Evolutionary conservation across 1,140 invertebrate genomes (phyloP).

Genomic region (Formica exsecta): DNA sequence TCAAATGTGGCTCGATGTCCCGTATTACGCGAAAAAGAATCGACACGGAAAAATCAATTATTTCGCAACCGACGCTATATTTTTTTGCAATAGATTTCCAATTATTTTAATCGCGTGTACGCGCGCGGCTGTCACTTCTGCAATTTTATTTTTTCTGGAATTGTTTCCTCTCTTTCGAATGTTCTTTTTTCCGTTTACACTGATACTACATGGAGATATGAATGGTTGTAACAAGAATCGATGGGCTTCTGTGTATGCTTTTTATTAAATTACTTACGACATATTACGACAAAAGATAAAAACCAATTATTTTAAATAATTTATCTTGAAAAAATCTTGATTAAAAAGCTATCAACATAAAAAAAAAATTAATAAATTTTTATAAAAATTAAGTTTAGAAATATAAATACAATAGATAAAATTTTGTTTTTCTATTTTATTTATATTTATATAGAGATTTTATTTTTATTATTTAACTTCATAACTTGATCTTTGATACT

Average conservation of each 20-base stretch:
- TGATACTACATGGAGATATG: slow-evolving; percentile 17
- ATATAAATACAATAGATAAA: neutral
- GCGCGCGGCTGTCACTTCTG: slow-evolving; percentile 25
- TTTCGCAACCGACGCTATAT: slow-evolving; percentile 54
- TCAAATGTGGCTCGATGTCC: slow-evolving; percentile 57
- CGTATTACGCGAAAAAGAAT: slow-evolving; percentile 57
- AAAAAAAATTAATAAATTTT: neutral
- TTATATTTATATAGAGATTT: neutral
- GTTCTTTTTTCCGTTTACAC: slow-evolving; percentile 41
- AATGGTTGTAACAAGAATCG: slow-evolving; percentile 43
- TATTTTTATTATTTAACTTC: neutral
- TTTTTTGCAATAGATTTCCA: slow-evolving; percentile 63
- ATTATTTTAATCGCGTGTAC: slow-evolving; percentile 58
- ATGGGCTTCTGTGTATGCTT: slow-evolving; percentile 19
- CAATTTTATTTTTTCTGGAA: slow-evolving; percentile 50
- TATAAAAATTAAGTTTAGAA: neutral
- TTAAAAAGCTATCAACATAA: neutral
- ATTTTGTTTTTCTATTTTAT: neutral
- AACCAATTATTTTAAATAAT: neutral
- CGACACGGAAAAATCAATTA: slow-evolving; percentile 55
- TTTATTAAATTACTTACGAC: slow-evolving; percentile 33
- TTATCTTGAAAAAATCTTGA: neutral
- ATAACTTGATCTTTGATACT: neutral
- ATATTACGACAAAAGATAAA: slow-evolving; percentile 29
- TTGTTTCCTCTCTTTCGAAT: slow-evolving; percentile 56